Evolutionary conservation across 2,797 vertebrate genomes (phyloP).

Genomic region (Anolis apletophallus): DNA sequence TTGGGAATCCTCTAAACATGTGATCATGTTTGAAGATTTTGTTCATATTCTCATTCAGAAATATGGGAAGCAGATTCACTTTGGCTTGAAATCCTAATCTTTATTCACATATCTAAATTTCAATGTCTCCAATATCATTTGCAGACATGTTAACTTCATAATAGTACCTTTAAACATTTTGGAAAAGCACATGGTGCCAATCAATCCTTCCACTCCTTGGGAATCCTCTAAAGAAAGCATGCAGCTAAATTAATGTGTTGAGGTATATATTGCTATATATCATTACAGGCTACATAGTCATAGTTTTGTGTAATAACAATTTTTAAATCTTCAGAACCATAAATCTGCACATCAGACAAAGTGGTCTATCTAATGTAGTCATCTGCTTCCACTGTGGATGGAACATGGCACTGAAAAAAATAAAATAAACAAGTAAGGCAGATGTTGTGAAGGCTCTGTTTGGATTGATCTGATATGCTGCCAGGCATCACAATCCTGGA

Average conservation of each 20-base stretch:
- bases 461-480: constrained; percentile 45
- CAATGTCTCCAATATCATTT: background rate
- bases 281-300: background rate
- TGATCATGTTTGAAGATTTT: background rate
- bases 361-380: constrained; percentile 28
- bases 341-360: constrained; percentile 54
- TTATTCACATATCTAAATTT: background rate
- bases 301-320: constrained; percentile 22
- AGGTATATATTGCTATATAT: constrained; percentile 10
- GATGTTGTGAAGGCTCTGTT: constrained; percentile 52
- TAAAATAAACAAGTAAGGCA: constrained; percentile 47
- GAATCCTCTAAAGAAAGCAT: background rate
- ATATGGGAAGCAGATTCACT: background rate
- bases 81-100: background rate
- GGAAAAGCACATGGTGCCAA: background rate
- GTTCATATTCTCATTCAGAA: background rate
- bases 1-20: too few relatives aligned
- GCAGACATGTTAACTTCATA: background rate
- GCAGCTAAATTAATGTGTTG: background rate
- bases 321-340: constrained; percentile 43
- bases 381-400: constrained; percentile 50
- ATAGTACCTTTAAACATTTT: background rate
- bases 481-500: constrained; percentile 46
- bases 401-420: constrained; percentile 32
- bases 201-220: background rate